Base-by-base conservation (phyloP, 2,113 vertebrate genomes). In the Monopterus albus region DNA sequence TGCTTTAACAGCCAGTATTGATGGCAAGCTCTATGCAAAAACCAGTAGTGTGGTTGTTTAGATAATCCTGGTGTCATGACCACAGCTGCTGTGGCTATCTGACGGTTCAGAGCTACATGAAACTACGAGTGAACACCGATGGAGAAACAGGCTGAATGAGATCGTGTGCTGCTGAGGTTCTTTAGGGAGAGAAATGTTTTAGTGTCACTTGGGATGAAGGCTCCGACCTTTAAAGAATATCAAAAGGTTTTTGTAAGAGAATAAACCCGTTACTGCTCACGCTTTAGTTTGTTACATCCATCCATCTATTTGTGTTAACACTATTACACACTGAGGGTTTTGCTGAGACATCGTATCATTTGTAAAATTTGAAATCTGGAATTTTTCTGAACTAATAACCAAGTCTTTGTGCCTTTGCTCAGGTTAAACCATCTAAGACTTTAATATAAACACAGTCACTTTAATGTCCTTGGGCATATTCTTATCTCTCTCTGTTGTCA, bases 1-100 rank as follows among this genome's bases (percentile, higher is more conserved):
- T n/a, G n/a, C n/a, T n/a, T n/a, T n/a, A n/a, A n/a, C n/a, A n/a
- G n/a, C n/a, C n/a, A n/a, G n/a, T n/a, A n/a, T n/a, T n/a, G n/a
- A n/a, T n/a, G n/a, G n/a, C n/a, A n/a, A n/a, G n/a, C n/a, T n/a
- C n/a, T n/a, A n/a, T n/a, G n/a, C n/a, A n/a, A n/a, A n/a, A n/a
- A n/a, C n/a, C 12, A 17, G 17, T 33, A 4, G 12, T 23, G 3
- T 60, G 33, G 59, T 61, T 47, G 50, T 75, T 70, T 67, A 57
- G 69, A 72, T 83, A 78, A 75, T 61, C 57, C 66, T 18, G 51
- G 43, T 29, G 56, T 47, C 50, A 77, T 81, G 82, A 43, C 57
- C 42, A 52, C 66, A 20, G n/a, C n/a, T n/a, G n/a, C n/a, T 14
- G 64, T 39, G 20, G 20, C 50, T 65, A 67, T 62, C 31, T 28